These are phyloP conservation scores for Pocota personata DNA, from an alignment of 2,888 invertebrate species.

Conservation along the genomic window DNA sequence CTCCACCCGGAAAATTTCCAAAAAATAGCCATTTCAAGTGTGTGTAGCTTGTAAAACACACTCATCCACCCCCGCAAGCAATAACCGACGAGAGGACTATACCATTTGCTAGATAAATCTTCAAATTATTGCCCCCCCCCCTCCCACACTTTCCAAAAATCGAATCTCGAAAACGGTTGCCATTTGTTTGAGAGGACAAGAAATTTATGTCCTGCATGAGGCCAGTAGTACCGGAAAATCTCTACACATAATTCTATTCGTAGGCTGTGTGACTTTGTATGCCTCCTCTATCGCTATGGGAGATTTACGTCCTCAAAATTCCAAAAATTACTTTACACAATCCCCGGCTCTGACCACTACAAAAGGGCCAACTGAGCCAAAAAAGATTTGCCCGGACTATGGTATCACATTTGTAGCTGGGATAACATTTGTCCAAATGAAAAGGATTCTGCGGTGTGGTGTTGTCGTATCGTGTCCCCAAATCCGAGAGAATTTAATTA, in stretches of 20 bases:
- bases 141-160: conserved; percentile 33
- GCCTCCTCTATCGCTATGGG: background rate
- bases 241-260: background rate
- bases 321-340: conserved; percentile 28
- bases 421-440: conserved; percentile 18
- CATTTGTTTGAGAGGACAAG: conserved; percentile 50
- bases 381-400: conserved; percentile 31
- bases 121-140: conserved; percentile 62
- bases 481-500: conserved; percentile 18
- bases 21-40: conserved; percentile 50
- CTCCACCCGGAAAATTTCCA: conserved; percentile 11
- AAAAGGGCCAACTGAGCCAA: background rate
- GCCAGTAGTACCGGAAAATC: conserved; percentile 31
- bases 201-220: conserved; percentile 52
- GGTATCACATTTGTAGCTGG: conserved; percentile 28
- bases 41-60: conserved; percentile 65
- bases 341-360: conserved; percentile 13
- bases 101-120: conserved; percentile 64
- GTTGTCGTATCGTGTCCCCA: conserved; percentile 1
- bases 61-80: conserved; percentile 27
- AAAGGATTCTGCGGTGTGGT: conserved; percentile 6
- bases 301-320: conserved; percentile 43
- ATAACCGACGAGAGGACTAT: conserved; percentile 11
- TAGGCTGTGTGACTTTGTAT: background rate
- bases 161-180: conserved; percentile 60